These are phyloP conservation scores for Amblyraja radiata DNA, from an alignment of 2,797 vertebrate genomes.

Conservation along the genomic window DNA sequence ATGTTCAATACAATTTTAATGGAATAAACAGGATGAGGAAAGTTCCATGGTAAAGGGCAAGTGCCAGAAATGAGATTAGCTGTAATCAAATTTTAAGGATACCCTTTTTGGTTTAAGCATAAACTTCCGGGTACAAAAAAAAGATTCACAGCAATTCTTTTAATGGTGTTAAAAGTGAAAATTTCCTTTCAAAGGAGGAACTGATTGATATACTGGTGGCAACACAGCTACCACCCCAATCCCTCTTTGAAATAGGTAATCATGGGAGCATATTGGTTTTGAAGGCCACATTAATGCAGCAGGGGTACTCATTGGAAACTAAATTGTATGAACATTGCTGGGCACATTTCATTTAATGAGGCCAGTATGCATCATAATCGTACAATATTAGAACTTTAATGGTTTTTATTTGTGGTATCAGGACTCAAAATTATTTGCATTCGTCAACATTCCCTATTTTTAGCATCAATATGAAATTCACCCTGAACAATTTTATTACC, in stretches of 20 bases:
- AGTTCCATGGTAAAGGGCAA: neutral
- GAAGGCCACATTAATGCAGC: neutral
- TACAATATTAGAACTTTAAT: neutral
- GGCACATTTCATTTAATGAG: neutral
- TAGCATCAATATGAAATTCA: neutral
- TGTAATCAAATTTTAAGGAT: neutral
- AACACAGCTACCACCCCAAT: neutral
- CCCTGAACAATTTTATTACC: neutral
- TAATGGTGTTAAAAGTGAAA: neutral
- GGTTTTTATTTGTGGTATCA: neutral
- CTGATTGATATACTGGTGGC: neutral
- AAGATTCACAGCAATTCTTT: neutral
- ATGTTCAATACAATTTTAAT: neutral
- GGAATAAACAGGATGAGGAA: neutral
- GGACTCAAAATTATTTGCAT: neutral
- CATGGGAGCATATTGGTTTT: neutral
- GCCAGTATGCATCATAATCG: neutral
- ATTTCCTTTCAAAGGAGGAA: neutral
- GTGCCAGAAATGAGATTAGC: neutral
- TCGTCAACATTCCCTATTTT: neutral
- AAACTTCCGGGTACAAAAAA: neutral
- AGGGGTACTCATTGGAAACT: neutral
- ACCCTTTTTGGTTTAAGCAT: neutral
- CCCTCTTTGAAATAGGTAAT: neutral
- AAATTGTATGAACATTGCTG: neutral